Evolutionary conservation across 2,113 vertebrate genomes (phyloP), one percentile per base, ranked within the genome.

Genomic region (Benitochromis conjunctus): DNA sequence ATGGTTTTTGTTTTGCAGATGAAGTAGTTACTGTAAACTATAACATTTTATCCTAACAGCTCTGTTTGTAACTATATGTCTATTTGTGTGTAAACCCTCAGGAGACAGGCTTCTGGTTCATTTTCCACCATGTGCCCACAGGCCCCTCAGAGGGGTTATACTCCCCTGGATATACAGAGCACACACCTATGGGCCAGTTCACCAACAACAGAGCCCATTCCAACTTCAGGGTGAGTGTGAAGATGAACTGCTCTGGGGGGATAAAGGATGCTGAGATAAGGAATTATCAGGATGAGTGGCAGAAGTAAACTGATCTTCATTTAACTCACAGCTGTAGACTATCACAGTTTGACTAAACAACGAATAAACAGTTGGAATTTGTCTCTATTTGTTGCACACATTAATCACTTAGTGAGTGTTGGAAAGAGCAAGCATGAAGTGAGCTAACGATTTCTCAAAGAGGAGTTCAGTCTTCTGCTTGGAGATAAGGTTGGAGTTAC

Each of bases 91-190:
- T 91, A 55, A 85, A 66, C 21, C 51, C 54, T 62, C 95, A 99
- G 99, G 98, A 99, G 95, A 98, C 98, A 0, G 99, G 99, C 7
- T 99, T 98, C 94, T 99, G 98, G 98, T 99, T 98, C 85, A 96
- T 99, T 82, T 98, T 99, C 91, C 99, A 99, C 94, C 98, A 99
- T 0, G 97, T 99, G 38, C 98, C 99, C 0, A 99, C 99, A 0
- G 98, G 99, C 18, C 98, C 98, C 26, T 99, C 99, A 0, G 97
- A 95, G 2, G 99, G 99, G 3, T 96, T 97, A 93, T 99, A 99
- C 55, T 95, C 97, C 12, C 98, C 99, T 0, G 99, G 99, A 82
- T 97, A 96, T 80, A 97, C 98, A 0, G 98, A 99, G 85, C 98
- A 97, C 95, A 94, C 96, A 64, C 99, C 99, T 0, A 96, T 99